Evolutionary conservation across 1,140 invertebrate species (phyloP).

Genomic region (Colletes gigas): DNA sequence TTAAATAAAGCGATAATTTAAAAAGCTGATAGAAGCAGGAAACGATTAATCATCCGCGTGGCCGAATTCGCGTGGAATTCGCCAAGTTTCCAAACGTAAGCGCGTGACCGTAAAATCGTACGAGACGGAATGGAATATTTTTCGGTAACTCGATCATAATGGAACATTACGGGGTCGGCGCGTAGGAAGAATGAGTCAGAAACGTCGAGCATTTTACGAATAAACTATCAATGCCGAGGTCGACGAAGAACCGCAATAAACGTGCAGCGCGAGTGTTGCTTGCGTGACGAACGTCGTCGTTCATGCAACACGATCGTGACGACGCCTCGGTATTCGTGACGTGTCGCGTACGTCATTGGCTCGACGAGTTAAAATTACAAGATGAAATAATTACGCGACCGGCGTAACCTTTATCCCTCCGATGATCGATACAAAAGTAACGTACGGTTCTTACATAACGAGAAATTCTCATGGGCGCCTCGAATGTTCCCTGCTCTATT

Average conservation of each 20-base stretch:
- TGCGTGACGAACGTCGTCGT: conserved; percentile 5
- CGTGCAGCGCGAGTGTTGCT: conserved; percentile 2
- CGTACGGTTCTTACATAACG: not conserved
- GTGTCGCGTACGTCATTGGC: not conserved
- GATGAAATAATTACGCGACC: not conserved
- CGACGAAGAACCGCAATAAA: not conserved
- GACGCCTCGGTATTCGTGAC: not conserved
- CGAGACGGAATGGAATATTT: conserved; percentile 1
- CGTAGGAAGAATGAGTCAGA: not conserved
- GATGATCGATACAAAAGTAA: not conserved
- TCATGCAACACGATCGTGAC: not conserved
- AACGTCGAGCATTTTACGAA: not conserved
- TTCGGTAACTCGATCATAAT: conserved; percentile 8
- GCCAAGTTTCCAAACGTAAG: not conserved
- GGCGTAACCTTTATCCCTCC: not conserved
- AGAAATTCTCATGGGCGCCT: not conserved
- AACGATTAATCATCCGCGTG: not conserved
- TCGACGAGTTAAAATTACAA: too few species aligned
- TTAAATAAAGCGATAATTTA: not conserved
- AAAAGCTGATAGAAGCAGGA: too few species aligned
- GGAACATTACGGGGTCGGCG: not conserved
- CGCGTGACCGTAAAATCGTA: too few species aligned
- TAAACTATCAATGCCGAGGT: conserved; percentile 35
- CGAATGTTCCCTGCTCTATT: too few species aligned
- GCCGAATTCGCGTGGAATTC: not conserved